Base-by-base conservation (phyloP, 2,888 invertebrate species). In the Zygaena filipendulae region DNA sequence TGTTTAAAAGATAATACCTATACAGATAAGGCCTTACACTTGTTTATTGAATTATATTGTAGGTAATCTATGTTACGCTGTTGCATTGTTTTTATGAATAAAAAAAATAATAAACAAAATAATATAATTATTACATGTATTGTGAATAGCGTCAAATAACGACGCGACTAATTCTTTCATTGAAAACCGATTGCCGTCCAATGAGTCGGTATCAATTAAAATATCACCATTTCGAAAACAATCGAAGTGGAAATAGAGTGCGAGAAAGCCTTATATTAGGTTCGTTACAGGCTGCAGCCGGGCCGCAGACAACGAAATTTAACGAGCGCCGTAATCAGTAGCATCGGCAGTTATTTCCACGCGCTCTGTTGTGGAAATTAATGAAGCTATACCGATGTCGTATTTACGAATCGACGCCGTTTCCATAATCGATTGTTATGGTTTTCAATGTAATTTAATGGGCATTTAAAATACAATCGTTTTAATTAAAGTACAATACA, bases 141-240 rank as follows among this genome's bases (percentile, higher is more conserved):
- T n/a, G n/a, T n/a, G n/a, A n/a, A n/a, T n/a, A n/a, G n/a, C n/a
- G n/a, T n/a, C n/a, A n/a, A n/a, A n/a, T n/a, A n/a, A n/a, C n/a
- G n/a, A n/a, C n/a, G n/a, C n/a, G n/a, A n/a, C n/a, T n/a, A n/a
- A n/a, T n/a, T n/a, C n/a, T n/a, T n/a, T n/a, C n/a, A n/a, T n/a
- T n/a, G n/a, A n/a, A n/a, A n/a, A n/a, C n/a, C n/a, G n/a, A n/a
- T n/a, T n/a, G n/a, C n/a, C n/a, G n/a, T n/a, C n/a, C n/a, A n/a
- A n/a, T n/a, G n/a, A n/a, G n/a, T n/a, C 49, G 38, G 40, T 38
- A 48, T 47, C 59, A 59, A 59, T 45, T 59, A 56, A 59, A 58
- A 59, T 52, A 51, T 53, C 59, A 54, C 51, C 58, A 52, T 43
- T 52, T 50, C 45, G 38, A 56, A 49, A 55, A 54, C 52, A 55